These are phyloP conservation scores for Ecliptopera silaceata DNA, from an alignment of 2,888 invertebrate species.

Conservation along the genomic window DNA sequence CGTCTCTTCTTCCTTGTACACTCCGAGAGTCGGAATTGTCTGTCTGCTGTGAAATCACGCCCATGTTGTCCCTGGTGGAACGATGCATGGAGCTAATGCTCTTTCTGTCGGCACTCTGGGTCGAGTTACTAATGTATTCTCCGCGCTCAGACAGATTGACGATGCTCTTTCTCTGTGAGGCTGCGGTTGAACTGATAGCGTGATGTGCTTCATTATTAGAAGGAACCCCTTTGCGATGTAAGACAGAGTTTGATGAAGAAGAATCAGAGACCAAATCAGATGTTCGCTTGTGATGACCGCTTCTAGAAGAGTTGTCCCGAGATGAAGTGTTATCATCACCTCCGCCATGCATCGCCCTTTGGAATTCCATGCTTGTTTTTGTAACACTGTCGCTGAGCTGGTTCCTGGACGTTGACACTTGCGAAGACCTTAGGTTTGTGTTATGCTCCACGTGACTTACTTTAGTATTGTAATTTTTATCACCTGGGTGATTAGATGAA, in stretches of 20 bases:
- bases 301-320: slow-evolving; percentile 57
- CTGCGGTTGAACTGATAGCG: slow-evolving; percentile 88
- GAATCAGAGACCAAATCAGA: slow-evolving; percentile 89
- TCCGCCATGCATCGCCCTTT: slow-evolving; percentile 75
- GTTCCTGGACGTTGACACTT: slow-evolving; percentile 65
- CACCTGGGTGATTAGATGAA: slow-evolving; percentile 49
- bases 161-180: slow-evolving; percentile 91
- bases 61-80: slow-evolving; percentile 83
- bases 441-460: slow-evolving; percentile 50
- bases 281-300: slow-evolving; percentile 87
- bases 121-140: slow-evolving; percentile 85
- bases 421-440: slow-evolving; percentile 51
- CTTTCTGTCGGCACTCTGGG: slow-evolving; percentile 87
- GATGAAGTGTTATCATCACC: slow-evolving; percentile 41
- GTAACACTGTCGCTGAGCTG: slow-evolving; percentile 75
- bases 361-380: slow-evolving; percentile 80
- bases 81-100: slow-evolving; percentile 92
- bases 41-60: slow-evolving; percentile 76
- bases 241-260: slow-evolving; percentile 89
- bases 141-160: slow-evolving; percentile 90
- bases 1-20: slow-evolving; percentile 71
- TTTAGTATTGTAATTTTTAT: slow-evolving; percentile 43
- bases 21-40: slow-evolving; percentile 67
- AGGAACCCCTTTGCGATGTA: slow-evolving; percentile 88
- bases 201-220: slow-evolving; percentile 89